These are phyloP conservation scores for Drosophila kambysellisi DNA, from an alignment of 2,888 invertebrate species.

Conservation along the genomic window DNA sequence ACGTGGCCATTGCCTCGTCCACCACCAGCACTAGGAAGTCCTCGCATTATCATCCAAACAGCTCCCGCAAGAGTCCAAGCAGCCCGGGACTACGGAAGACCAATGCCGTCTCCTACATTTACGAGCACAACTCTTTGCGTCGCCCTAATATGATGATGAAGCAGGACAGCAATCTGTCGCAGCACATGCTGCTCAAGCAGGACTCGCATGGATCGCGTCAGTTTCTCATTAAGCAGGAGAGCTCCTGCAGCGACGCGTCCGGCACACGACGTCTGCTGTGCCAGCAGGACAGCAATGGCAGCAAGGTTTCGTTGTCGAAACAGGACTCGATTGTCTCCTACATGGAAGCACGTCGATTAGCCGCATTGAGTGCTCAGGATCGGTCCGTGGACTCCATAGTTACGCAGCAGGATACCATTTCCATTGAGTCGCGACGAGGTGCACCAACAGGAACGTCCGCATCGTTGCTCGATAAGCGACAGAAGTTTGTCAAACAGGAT, in stretches of 20 bases:
- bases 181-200: slow-evolving; percentile 85
- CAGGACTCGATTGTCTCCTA: slow-evolving; percentile 85
- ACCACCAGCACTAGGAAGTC: slow-evolving; percentile 94
- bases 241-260: slow-evolving; percentile 84
- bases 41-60: slow-evolving; percentile 92
- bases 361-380: slow-evolving; percentile 51
- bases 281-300: slow-evolving; percentile 85
- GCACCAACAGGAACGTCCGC: slow-evolving; percentile 59
- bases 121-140: slow-evolving; percentile 84
- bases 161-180: slow-evolving; percentile 85
- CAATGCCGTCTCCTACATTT: slow-evolving; percentile 87
- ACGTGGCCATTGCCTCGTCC: slow-evolving; percentile 93
- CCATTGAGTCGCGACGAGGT: slow-evolving; percentile 82
- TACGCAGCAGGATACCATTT: slow-evolving; percentile 83
- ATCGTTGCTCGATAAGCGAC: slow-evolving; percentile 82
- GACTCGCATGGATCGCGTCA: slow-evolving; percentile 85
- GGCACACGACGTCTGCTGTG: slow-evolving; percentile 81
- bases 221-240: slow-evolving; percentile 85
- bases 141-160: slow-evolving; percentile 84
- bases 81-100: slow-evolving; percentile 86
- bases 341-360: slow-evolving; percentile 83
- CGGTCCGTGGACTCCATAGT: slow-evolving; percentile 68
- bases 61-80: slow-evolving; percentile 86
- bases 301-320: slow-evolving; percentile 84
- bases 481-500: slow-evolving; percentile 85